Percentiles rank a stretch among this genome's conserved stretches.
Evolutionary conservation across 2,888 invertebrate genomes (phyloP).

Genomic region (Branchellion lobata): DNA sequence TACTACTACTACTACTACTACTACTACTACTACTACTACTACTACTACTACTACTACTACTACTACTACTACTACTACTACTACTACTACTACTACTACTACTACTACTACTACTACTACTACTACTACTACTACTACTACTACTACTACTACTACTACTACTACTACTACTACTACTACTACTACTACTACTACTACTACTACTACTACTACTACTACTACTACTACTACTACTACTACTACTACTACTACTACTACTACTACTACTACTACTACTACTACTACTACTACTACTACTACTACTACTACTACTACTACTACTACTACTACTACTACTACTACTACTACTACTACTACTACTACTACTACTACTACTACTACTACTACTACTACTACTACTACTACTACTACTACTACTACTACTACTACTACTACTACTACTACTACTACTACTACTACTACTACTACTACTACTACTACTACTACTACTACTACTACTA

Average conservation of each 20-base stretch:
- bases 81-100: constrained; percentile 32
- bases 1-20: too few relatives aligned
- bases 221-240: constrained; percentile 13
- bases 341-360: constrained; percentile 5
- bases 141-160: constrained; percentile 35
- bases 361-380: constrained; percentile 40
- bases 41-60: constrained; percentile 25
- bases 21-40: too few relatives aligned
- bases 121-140: constrained; percentile 34
- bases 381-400: constrained; percentile 5
- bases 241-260: constrained; percentile 39
- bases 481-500: constrained; percentile 38
- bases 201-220: constrained; percentile 41
- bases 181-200: constrained; percentile 35
- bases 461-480: constrained; percentile 11
- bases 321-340: constrained; percentile 40
- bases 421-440: constrained; percentile 11
- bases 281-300: constrained; percentile 39
- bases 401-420: constrained; percentile 39
- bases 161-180: constrained; percentile 38
- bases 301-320: constrained; percentile 10
- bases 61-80: constrained; percentile 27
- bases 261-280: constrained; percentile 6
- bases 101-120: constrained; percentile 34
- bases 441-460: constrained; percentile 39